Evolutionary conservation across 2,797 vertebrate species (phyloP).

Genomic region (Clarias pachynema): DNA sequence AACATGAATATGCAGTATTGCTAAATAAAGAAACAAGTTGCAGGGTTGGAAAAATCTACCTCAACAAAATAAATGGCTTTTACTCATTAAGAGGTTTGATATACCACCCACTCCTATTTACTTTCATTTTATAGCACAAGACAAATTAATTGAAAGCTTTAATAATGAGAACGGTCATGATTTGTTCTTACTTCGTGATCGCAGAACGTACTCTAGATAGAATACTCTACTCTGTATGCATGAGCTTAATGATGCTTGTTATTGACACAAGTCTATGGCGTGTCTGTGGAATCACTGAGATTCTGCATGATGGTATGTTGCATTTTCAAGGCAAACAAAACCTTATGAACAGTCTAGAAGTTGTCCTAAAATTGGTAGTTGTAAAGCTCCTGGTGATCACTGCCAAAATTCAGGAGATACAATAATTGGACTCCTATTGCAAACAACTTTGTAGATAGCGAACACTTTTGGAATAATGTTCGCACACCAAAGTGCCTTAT

Average conservation of each 20-base stretch:
- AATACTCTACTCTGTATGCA: neutral
- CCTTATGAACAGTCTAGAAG: neutral
- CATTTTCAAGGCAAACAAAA: neutral
- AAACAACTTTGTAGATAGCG: no score
- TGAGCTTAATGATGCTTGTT: neutral
- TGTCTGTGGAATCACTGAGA: neutral
- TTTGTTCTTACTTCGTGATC: neutral
- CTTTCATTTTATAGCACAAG: neutral
- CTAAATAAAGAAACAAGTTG: conserved; percentile 8
- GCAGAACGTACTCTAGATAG: neutral
- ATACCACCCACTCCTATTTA: conserved; percentile 41
- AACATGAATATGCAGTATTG: conserved; percentile 4
- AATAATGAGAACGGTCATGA: neutral
- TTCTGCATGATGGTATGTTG: neutral
- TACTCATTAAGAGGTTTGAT: conserved; percentile 66
- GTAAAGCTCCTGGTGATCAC: neutral
- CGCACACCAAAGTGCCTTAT: neutral
- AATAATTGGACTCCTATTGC: neutral
- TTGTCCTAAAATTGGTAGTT: neutral
- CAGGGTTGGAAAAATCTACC: conserved; percentile 6
- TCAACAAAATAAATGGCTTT: conserved; percentile 61
- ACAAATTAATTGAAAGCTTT: neutral
- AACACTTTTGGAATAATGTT: neutral
- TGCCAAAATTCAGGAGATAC: neutral
- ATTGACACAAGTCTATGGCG: neutral